A percentile compares a stretch with the other conserved stretches of the same genome.
Conservation (phyloP, 2,113 vertebrate genomes). For the Tylochromis polylepis region DNA sequence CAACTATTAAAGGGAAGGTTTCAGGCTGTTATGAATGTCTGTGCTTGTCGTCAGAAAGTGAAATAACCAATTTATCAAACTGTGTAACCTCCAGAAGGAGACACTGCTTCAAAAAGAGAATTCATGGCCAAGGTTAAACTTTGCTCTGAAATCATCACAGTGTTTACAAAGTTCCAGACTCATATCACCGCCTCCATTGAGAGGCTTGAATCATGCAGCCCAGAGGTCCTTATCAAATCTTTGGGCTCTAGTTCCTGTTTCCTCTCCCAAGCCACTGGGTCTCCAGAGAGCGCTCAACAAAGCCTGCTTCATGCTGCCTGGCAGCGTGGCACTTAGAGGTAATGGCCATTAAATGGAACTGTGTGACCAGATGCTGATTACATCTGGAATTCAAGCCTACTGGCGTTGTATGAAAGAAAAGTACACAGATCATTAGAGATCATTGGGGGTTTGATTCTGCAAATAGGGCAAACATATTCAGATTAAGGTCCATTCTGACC, state of each 20-base stretch:
- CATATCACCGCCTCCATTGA: constrained; percentile 33
- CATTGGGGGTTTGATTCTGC: not conserved
- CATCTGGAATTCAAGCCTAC: constrained; percentile 39
- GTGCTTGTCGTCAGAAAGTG: not conserved
- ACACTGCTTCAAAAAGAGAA: not conserved
- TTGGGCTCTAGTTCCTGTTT: constrained; percentile 44
- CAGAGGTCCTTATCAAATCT: constrained; percentile 55
- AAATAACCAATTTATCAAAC: not conserved
- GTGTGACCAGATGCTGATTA: constrained; percentile 51
- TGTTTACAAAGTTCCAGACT: constrained; percentile 10
- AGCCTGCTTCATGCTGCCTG: constrained; percentile 49
- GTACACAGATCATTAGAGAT: not conserved
- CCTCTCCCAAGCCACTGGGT: constrained; percentile 32
- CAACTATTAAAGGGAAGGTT: not conserved
- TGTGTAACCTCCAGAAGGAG: not conserved
- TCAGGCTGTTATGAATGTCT: not conserved
- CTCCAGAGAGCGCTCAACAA: constrained; percentile 54
- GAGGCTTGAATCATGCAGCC: not conserved
- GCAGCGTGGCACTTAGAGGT: constrained; percentile 40
- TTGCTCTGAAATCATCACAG: not conserved
- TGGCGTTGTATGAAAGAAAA: not conserved
- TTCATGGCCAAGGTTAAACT: not conserved
- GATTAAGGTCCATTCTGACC: not conserved
- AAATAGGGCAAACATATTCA: not conserved
- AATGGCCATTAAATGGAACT: constrained; percentile 59